phyloP scores from a whole-genome alignment of 1,140 invertebrate genomes.

The Acromyrmex echinatior region DNA sequence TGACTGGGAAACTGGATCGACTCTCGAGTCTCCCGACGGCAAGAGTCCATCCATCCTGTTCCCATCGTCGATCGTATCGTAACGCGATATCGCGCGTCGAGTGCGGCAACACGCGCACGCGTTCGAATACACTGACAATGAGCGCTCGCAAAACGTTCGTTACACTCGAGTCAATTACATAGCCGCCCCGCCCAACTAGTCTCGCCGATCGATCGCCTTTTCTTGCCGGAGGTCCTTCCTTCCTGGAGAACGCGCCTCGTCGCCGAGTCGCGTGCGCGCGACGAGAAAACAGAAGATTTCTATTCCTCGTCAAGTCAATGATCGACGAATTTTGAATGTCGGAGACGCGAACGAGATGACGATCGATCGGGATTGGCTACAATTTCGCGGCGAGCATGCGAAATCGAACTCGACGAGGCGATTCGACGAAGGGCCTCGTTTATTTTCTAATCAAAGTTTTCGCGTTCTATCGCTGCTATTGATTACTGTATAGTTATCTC shows the following conservation, averaged over 20 bases:
- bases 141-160: not conserved
- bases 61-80: not conserved
- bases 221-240: conserved; percentile 51
- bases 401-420: not conserved
- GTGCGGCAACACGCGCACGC: not conserved
- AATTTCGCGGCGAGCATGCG: not conserved
- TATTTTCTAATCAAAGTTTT: not conserved
- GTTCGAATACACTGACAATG: not conserved
- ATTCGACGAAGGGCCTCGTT: not conserved
- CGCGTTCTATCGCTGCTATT: conserved; percentile 60
- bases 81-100: not conserved
- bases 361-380: not conserved
- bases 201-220: conserved; percentile 61
- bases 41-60: not conserved
- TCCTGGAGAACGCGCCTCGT: conserved; percentile 35
- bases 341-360: no score
- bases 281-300: not conserved
- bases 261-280: not conserved
- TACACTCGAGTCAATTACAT: conserved; percentile 30
- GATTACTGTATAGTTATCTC: conserved; percentile 73
- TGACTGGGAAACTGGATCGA: not conserved
- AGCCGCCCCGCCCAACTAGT: conserved; percentile 40
- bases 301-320: not conserved
- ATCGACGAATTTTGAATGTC: not conserved
- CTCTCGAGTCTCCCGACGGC: not conserved